phyloP scores from a whole-genome alignment of 2,113 vertebrate species.

The Caretta caretta region DNA sequence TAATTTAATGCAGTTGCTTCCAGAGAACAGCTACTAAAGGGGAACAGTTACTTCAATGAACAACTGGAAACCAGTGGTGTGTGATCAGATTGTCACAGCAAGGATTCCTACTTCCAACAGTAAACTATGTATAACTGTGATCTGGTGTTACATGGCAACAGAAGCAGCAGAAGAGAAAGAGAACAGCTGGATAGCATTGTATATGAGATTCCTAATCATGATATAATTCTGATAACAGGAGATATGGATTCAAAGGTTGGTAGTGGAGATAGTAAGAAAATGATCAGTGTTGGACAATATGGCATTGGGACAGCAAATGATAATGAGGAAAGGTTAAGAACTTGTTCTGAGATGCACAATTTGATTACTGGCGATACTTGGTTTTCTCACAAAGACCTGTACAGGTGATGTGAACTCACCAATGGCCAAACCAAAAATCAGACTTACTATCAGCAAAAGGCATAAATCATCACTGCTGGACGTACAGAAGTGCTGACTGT shows the following conservation, averaged over 20 bases:
- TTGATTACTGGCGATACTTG: too few species aligned
- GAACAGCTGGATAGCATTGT: neutral
- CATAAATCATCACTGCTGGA: neutral
- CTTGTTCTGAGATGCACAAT: too few species aligned
- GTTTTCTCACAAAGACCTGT: too few species aligned
- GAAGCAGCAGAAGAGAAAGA: neutral
- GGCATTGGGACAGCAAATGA: too few species aligned
- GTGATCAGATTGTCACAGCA: neutral
- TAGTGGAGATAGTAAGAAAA: neutral
- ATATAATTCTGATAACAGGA: neutral
- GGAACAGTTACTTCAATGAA: neutral
- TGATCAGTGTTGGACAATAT: neutral
- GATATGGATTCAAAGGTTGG: neutral
- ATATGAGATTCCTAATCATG: neutral
- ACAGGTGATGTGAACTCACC: neutral
- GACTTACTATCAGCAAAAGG: neutral
- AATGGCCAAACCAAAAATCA: neutral
- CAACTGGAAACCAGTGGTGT: neutral
- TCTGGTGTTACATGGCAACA: neutral
- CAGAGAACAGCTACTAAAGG: too few species aligned
- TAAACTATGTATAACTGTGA: neutral
- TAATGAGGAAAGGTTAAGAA: too few species aligned
- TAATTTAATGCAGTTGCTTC: too few species aligned
- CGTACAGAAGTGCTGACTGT: neutral
- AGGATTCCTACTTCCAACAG: neutral